Evolutionary conservation across 2,113 vertebrate species (phyloP), one percentile per base, ranked within the genome.

Genomic region (Tenebrosternarchus preto): DNA sequence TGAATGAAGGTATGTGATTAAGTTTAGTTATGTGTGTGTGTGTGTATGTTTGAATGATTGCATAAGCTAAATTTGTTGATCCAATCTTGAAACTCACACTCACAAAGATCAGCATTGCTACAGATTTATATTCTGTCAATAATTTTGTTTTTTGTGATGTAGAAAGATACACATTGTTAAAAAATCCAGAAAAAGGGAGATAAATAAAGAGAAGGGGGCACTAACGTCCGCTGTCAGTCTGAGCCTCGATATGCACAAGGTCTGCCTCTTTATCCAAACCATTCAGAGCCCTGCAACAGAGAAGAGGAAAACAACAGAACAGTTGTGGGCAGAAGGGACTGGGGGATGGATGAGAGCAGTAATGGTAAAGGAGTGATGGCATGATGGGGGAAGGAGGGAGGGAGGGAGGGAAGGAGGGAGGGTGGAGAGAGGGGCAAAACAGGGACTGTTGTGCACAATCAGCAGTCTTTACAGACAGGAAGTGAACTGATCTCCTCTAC

Each of bases 201-300:
- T 53, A 36, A 31, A 74, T 82, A 68, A 61, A 82, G 84, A 80
- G 71, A 12, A 50, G 15, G 43, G 43, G 11, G 43, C 43, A 98
- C 97, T 98, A 92, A 99, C 97, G 84, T 96, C 96, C 95, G 36
- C 97, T 95, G 27, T 94, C 85, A 2, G 94, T 94, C 88, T 92
- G 92, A 63, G 95, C 95, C 89, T 99, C 97, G 89, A 99, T 95
- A 91, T 99, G 97, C 76, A 99, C 95, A 71, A 98, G 93, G 88
- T 98, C 97, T 25, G 94, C 90, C 61, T 99, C 96, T 91, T 95
- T 96, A 91, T 99, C 97, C 92, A 98, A 88, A 73, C 95, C 95
- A 0, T 90, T 88, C 90, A 96, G 95, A 0, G 97, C 95, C 97
- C 97, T 98, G 87, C 16, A 83, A 64, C 33, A 77, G 36, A 78